Conservation (phyloP, 1,140 invertebrate genomes). For the Aphaenogaster rudis region DNA sequence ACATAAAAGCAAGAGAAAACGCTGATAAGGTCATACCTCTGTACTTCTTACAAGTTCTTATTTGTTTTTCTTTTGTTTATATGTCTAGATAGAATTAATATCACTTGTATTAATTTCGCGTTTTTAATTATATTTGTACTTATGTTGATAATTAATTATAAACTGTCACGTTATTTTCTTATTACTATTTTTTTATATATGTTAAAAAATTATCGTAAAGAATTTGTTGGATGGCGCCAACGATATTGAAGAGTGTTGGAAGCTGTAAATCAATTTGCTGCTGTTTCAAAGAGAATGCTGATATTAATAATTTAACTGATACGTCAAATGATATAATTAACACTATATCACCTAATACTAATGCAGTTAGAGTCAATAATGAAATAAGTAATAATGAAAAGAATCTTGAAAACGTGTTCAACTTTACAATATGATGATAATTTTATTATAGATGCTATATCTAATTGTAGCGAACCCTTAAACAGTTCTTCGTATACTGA, state of each 20-base stretch:
- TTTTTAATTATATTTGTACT: too few relatives aligned
- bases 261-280: constrained; percentile 9
- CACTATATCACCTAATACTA: neutral
- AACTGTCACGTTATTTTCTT: too few relatives aligned
- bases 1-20: too few relatives aligned
- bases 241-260: neutral
- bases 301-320: neutral
- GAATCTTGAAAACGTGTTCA: neutral
- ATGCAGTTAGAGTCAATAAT: neutral
- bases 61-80: too few relatives aligned
- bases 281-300: neutral
- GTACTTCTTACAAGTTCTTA: too few relatives aligned
- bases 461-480: neutral
- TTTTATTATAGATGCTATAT: neutral
- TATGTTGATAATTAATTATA: too few relatives aligned
- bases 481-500: neutral
- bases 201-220: constrained; percentile 9
- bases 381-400: constrained; percentile 5
- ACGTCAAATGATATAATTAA: neutral
- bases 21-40: too few relatives aligned
- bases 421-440: neutral
- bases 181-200: neutral
- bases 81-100: too few relatives aligned
- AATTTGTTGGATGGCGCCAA: neutral
- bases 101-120: too few relatives aligned